Evolutionary conservation across 2,888 invertebrate genomes (phyloP).

Genomic region (Cantharis lateralis): DNA sequence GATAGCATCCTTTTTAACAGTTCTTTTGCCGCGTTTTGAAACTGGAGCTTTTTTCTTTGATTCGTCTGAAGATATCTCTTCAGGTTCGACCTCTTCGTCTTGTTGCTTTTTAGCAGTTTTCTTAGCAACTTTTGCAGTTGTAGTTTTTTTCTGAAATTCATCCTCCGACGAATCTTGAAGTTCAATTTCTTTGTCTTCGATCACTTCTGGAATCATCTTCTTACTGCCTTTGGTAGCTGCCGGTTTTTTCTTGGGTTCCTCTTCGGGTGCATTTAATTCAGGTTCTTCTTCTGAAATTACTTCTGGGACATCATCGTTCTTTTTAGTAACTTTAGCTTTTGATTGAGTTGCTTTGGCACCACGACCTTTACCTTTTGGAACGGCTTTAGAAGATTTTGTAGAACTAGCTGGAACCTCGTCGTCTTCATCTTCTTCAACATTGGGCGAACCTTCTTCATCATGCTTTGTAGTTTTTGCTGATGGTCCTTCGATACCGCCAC

Average conservation of each 20-base stretch:
- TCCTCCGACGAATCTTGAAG: conserved; percentile 41
- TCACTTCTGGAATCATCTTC: not conserved
- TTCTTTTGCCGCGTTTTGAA: not conserved
- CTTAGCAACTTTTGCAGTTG: not conserved
- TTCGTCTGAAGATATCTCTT: conserved; percentile 3
- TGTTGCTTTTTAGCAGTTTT: conserved; percentile 37
- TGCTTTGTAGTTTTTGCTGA: not conserved
- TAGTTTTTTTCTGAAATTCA: conserved; percentile 14
- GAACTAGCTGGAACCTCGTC: conserved; percentile 9
- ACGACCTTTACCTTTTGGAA: conserved; percentile 39
- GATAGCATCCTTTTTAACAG: not conserved
- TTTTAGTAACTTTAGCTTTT: conserved; percentile 44
- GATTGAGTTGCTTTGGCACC: conserved; percentile 21
- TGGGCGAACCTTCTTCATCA: not conserved
- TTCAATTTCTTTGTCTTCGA: not conserved
- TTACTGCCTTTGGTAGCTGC: conserved; percentile 38
- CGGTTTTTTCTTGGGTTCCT: conserved; percentile 8
- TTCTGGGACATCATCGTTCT: conserved; percentile 41
- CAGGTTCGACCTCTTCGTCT: conserved; percentile 27
- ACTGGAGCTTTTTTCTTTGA: not conserved
- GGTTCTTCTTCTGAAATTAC: conserved; percentile 9
- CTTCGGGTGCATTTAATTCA: not conserved
- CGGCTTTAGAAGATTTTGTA: conserved; percentile 32
- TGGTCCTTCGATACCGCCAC: not conserved
- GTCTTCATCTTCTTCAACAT: not conserved